Evolutionary conservation across 2,113 vertebrate genomes (phyloP).

Genomic region (Solenodon paradoxus): DNA sequence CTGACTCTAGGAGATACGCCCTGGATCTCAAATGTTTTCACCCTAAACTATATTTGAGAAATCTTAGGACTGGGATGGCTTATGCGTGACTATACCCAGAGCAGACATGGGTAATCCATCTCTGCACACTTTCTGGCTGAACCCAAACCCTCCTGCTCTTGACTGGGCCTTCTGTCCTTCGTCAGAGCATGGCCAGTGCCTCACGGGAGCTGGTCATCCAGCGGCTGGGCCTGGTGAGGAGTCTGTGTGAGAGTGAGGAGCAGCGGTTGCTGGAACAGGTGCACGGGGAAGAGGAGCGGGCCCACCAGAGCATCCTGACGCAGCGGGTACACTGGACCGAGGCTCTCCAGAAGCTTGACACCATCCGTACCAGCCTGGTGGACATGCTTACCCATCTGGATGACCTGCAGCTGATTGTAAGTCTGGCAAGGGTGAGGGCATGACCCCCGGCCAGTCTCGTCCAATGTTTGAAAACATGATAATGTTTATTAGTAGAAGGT

Average conservation of each 20-base stretch:
- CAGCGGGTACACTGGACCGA: slow-evolving; percentile 92
- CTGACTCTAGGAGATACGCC: not conserved
- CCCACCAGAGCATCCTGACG: slow-evolving; percentile 93
- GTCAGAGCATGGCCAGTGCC: slow-evolving; percentile 82
- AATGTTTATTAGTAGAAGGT: not conserved
- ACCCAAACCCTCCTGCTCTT: not conserved
- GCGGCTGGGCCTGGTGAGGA: slow-evolving; percentile 85
- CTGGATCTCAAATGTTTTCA: not conserved
- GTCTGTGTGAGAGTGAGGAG: slow-evolving; percentile 91
- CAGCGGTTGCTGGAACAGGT: slow-evolving; percentile 91
- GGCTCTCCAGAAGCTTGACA: slow-evolving; percentile 84
- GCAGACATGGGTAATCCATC: not conserved
- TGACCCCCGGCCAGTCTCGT: not conserved
- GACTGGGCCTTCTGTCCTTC: not conserved
- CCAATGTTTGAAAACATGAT: not conserved
- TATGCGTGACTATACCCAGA: not conserved
- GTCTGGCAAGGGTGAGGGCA: slow-evolving; percentile 53
- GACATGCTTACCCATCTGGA: slow-evolving; percentile 88
- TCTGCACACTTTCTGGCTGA: not conserved
- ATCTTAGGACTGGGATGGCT: not conserved
- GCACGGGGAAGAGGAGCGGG: slow-evolving; percentile 91
- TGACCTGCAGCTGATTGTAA: slow-evolving; percentile 90
- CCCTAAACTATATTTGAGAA: not conserved
- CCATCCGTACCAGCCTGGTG: slow-evolving; percentile 89
- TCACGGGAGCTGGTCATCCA: slow-evolving; percentile 89